Conservation (phyloP, 2,113 vertebrate species). For the Scartelaos histophorus region DNA sequence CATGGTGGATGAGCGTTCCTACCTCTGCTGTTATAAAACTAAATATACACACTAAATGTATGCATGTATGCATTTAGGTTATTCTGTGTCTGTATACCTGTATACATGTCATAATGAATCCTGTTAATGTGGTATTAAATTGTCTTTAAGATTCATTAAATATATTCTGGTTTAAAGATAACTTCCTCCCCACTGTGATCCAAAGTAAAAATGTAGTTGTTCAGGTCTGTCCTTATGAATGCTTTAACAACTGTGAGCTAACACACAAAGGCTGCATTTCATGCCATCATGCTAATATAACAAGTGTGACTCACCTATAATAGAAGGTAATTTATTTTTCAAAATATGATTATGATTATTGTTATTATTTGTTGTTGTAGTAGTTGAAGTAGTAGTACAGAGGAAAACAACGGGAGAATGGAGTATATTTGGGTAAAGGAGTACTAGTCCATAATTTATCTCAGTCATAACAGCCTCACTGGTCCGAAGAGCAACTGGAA, state of each 20-base stretch:
- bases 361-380: background rate
- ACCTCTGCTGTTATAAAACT: slow-evolving; percentile 1
- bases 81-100: too few species aligned
- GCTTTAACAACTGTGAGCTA: background rate
- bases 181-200: slow-evolving; percentile 8
- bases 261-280: slow-evolving; percentile 16
- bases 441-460: slow-evolving; percentile 72
- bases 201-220: slow-evolving; percentile 5
- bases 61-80: too few species aligned
- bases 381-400: slow-evolving; percentile 6
- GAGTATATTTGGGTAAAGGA: slow-evolving; percentile 33
- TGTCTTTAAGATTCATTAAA: background rate
- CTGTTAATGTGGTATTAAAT: too few species aligned
- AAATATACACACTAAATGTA: too few species aligned
- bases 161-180: background rate
- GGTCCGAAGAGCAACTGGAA: slow-evolving; percentile 59
- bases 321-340: background rate
- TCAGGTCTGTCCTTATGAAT: background rate
- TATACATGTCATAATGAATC: too few species aligned
- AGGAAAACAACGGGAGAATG: slow-evolving; percentile 31
- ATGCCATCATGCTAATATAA: slow-evolving; percentile 34
- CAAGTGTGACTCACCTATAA: slow-evolving; percentile 4
- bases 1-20: too few species aligned
- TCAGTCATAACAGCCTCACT: slow-evolving; percentile 63
- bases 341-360: background rate